Evolutionary conservation across 2,888 invertebrate genomes (phyloP), one percentile per base, ranked within the genome.

Genomic region (Masnerella sp.): DNA sequence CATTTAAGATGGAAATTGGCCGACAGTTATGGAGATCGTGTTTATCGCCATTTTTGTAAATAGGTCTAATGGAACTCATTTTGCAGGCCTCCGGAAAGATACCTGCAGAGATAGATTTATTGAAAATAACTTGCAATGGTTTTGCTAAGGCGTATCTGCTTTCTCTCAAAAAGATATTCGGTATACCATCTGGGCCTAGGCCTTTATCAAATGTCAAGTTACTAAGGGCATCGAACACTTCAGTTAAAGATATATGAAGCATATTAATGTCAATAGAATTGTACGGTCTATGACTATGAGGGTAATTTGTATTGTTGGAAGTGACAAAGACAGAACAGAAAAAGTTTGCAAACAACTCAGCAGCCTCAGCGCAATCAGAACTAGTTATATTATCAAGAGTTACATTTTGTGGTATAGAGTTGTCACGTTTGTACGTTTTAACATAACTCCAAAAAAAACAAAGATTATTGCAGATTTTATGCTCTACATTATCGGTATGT

Each of bases 151-250:
- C 36, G 14, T 9, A 36, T 40, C 25, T 40, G 14, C 40, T n/a
- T 3, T 40, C 15, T 54, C 4, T 38, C 8, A 54, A n/a, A 20
- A 40, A 54, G n/a, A 28, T 28, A 4, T 54, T 54, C 9, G 54
- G 54, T n/a, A 54, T 54, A 54, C 17, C 40, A 8, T 54, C 38
- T 3, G 54, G 54, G 11, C 38, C 54, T 4, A 40, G 15, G 1
- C 54, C 22, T 8, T 15, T 18, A 25, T 25, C 25, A 9, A 9
- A 40, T 11, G 38, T 38, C 14, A 38, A 20, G 8, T 40, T 30
- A 1, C 15, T 30, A 9, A 47, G 12, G 1, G 47, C 47, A 3
- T 17, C 15, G 8, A 47, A 47, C 15, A 47, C 12, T 2, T 42
- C 20, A 4, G 9, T 2, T 8, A 42, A 2, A 12, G 40, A 42